phyloP scores from a whole-genome alignment of 2,888 invertebrate genomes.

The Plebejus melissa region DNA sequence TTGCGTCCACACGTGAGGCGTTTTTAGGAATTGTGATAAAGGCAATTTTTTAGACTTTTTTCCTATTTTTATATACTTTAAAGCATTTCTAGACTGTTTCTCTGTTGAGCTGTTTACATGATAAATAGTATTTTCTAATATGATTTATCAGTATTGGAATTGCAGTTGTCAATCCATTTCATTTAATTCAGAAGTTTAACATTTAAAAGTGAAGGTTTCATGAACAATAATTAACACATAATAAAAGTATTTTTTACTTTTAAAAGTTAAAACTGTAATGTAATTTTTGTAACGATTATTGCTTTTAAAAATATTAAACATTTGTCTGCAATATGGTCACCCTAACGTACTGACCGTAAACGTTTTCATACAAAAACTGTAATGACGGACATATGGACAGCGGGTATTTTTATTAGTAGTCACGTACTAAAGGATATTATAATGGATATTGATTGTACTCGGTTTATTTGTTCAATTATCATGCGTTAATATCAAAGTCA shows the following conservation, averaged over 20 bases:
- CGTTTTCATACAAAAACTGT: conserved; percentile 9
- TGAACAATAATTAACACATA: too few relatives aligned
- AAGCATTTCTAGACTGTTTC: too few relatives aligned
- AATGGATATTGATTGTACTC: conserved; percentile 27
- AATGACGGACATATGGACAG: conserved; percentile 49
- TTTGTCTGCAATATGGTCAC: conserved; percentile 39
- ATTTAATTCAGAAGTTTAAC: too few relatives aligned
- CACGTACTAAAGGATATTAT: conserved; percentile 42
- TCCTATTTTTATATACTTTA: too few relatives aligned
- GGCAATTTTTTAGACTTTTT: too few relatives aligned
- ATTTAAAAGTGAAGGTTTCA: too few relatives aligned
- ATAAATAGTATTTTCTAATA: too few relatives aligned
- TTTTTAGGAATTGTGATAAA: background rate
- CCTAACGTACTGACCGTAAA: conserved; percentile 48
- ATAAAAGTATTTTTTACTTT: too few relatives aligned
- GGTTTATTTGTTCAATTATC: conserved; percentile 36
- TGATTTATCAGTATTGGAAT: too few relatives aligned
- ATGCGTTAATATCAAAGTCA: conserved; percentile 4
- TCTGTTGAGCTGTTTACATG: too few relatives aligned
- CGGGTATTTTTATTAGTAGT: conserved; percentile 44
- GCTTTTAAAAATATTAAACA: background rate
- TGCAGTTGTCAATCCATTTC: too few relatives aligned
- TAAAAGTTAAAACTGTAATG: background rate
- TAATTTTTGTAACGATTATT: background rate
- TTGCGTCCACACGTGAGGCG: background rate